These are phyloP conservation scores for Ailurus styani DNA, from an alignment of 2,113 vertebrate genomes.

Conservation along the genomic window DNA sequence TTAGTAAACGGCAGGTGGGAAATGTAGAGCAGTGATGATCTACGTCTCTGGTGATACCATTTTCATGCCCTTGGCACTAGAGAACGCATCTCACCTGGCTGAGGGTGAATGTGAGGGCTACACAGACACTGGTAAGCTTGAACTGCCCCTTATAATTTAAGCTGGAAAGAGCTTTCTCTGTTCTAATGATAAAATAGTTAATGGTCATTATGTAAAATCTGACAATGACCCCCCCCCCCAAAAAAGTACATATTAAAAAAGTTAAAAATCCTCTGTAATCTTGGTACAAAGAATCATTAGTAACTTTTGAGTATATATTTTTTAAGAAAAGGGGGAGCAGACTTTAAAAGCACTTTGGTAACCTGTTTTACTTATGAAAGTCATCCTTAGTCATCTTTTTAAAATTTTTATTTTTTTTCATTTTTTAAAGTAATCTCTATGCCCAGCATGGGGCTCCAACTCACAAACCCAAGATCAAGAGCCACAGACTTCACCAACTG, in stretches of 20 bases:
- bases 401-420: background rate
- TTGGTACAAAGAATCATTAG: background rate
- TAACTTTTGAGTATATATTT: background rate
- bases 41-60: background rate
- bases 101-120: background rate
- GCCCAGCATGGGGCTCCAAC: background rate
- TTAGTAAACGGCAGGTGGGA: background rate
- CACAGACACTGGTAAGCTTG: background rate
- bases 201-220: background rate
- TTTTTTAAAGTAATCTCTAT: background rate
- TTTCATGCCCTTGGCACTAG: background rate
- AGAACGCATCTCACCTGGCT: background rate
- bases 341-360: background rate
- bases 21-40: background rate
- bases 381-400: background rate
- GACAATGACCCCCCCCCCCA: background rate
- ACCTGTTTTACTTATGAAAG: background rate
- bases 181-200: background rate
- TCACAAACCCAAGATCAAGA: background rate
- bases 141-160: background rate
- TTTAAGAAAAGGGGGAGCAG: background rate
- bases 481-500: background rate
- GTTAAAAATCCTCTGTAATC: background rate
- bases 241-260: background rate
- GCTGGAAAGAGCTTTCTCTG: background rate